A percentile compares a stretch with the other conserved stretches of the same genome.
phyloP scores from a whole-genome alignment of 1,140 invertebrate species.

The Aradophagus sp. region DNA sequence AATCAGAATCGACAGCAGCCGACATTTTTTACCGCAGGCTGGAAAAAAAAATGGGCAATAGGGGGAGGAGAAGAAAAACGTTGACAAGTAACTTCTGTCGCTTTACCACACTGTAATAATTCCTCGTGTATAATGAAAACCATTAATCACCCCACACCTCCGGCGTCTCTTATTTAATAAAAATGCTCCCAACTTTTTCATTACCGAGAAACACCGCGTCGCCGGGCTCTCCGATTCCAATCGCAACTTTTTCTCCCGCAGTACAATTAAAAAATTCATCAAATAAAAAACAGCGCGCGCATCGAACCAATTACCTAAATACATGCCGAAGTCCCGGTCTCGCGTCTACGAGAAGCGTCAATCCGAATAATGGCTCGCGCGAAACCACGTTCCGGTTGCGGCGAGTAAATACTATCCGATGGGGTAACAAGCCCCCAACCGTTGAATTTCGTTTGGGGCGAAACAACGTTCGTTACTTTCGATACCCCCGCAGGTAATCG shows the following conservation, averaged over 20 bases:
- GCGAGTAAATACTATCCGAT: slow-evolving; percentile 18
- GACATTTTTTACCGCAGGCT: too few relatives aligned
- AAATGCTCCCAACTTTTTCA: slow-evolving; percentile 9
- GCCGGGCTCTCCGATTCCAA: slow-evolving; percentile 7
- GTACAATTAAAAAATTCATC: slow-evolving; percentile 30
- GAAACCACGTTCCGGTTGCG: slow-evolving; percentile 20
- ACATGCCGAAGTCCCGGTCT: background rate
- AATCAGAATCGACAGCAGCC: too few relatives aligned
- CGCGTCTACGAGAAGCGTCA: background rate
- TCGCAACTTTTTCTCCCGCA: slow-evolving; percentile 14
- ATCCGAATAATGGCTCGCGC: slow-evolving; percentile 25
- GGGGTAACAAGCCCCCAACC: background rate
- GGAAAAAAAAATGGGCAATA: too few relatives aligned
- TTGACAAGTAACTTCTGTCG: too few relatives aligned
- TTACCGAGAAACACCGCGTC: slow-evolving; percentile 4
- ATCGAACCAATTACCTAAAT: slow-evolving; percentile 36
- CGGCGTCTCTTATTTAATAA: slow-evolving; percentile 4
- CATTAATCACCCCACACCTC: slow-evolving; percentile 9
- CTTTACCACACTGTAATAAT: too few relatives aligned
- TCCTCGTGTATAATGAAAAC: too few relatives aligned
- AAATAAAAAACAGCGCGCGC: slow-evolving; percentile 19
- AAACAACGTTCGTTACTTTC: too few relatives aligned
- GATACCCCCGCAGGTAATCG: background rate
- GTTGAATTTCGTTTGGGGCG: too few relatives aligned
- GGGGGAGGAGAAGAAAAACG: too few relatives aligned